A percentile compares a stretch with the other conserved stretches of the same genome.
These are phyloP conservation scores for Onychomys leucogaster DNA, from an alignment of 2,797 vertebrate genomes.

Conservation along the genomic window DNA sequence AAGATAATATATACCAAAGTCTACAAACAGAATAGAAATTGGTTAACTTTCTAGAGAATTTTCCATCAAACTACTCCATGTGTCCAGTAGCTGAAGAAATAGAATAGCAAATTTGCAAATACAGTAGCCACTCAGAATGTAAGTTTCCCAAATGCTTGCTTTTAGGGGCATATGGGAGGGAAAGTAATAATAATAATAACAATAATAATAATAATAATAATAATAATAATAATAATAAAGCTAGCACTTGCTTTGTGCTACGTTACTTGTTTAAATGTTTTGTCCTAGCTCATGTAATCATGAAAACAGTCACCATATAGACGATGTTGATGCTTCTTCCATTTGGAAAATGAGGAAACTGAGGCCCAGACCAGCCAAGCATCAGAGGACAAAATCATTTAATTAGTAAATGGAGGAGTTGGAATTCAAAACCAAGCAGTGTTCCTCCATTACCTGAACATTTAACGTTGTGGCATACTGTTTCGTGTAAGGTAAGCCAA, in stretches of 20 bases:
- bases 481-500: background rate
- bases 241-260: background rate
- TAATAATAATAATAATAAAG: background rate
- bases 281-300: constrained; percentile 1
- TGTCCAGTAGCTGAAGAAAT: constrained; percentile 26
- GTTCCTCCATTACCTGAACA: background rate
- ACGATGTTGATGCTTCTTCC: background rate
- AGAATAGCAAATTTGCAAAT: background rate
- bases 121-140: constrained; percentile 5
- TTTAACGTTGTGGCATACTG: background rate
- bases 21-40: constrained; percentile 55
- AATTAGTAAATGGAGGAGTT: constrained; percentile 29
- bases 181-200: background rate
- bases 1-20: constrained; percentile 30
- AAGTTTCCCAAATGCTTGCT: constrained; percentile 52
- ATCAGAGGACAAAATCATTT: background rate
- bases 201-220: background rate
- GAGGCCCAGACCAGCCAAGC: constrained; percentile 33
- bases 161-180: constrained; percentile 20
- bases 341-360: constrained; percentile 10
- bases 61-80: constrained; percentile 26
- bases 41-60: constrained; percentile 40
- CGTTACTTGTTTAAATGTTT: background rate
- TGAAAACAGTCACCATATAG: background rate
- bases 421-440: constrained; percentile 42